Percentiles rank a stretch among this genome's conserved stretches.
These are phyloP conservation scores for Ypsolopha sequella DNA, from an alignment of 2,888 invertebrate species.

Conservation along the genomic window DNA sequence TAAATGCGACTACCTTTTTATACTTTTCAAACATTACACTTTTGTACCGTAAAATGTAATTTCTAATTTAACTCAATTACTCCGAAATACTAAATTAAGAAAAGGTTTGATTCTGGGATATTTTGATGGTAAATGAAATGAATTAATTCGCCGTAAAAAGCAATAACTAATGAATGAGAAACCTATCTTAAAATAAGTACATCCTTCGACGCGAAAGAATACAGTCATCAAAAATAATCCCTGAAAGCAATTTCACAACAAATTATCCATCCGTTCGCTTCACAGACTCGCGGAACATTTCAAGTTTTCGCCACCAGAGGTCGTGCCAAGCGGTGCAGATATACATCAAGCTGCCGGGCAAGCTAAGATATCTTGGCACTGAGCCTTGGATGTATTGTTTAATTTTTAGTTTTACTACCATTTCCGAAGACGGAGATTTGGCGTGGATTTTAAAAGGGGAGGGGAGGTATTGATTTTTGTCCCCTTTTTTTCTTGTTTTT, in stretches of 20 bases:
- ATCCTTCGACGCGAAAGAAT: no score
- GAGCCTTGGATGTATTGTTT: conserved; percentile 30
- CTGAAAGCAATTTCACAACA: background rate
- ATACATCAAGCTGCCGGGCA: conserved; percentile 32
- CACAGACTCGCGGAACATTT: background rate
- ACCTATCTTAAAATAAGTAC: no score
- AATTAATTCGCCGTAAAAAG: no score
- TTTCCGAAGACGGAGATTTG: conserved; percentile 17
- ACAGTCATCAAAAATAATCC: no score
- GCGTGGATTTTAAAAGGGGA: conserved; percentile 8
- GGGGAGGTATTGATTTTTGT: background rate
- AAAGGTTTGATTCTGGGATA: no score
- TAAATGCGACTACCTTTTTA: no score
- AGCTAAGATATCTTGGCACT: conserved; percentile 21
- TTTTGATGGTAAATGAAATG: no score
- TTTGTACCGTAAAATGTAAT: no score
- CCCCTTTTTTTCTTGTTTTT: background rate
- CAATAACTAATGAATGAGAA: no score
- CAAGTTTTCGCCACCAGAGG: conserved; percentile 3
- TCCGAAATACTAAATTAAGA: no score
- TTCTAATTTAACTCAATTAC: no score
- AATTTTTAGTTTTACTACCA: conserved; percentile 35
- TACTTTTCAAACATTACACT: no score
- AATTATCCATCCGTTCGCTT: background rate
- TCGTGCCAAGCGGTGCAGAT: conserved; percentile 24